phyloP scores from a whole-genome alignment of 2,113 vertebrate genomes.

The Probosciger aterrimus region DNA sequence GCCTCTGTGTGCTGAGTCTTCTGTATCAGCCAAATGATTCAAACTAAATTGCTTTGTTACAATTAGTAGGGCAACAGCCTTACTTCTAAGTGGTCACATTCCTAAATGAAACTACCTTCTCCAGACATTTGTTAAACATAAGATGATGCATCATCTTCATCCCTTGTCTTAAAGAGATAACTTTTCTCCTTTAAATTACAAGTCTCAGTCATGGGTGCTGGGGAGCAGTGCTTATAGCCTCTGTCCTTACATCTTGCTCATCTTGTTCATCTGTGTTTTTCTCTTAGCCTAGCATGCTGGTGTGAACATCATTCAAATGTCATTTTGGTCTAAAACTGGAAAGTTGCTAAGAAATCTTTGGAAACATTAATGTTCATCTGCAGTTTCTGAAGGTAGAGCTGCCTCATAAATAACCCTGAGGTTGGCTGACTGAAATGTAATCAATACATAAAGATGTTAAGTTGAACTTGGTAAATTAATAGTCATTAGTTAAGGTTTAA shows the following conservation, averaged over 20 bases:
- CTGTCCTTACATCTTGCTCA: background rate
- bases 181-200: background rate
- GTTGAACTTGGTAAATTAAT: background rate
- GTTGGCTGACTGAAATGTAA: background rate
- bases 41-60: background rate
- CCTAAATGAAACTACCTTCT: background rate
- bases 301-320: background rate
- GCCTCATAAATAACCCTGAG: background rate
- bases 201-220: background rate
- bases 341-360: background rate
- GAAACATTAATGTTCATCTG: background rate
- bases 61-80: background rate
- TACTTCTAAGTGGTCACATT: background rate
- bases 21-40: background rate
- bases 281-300: background rate
- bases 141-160: background rate
- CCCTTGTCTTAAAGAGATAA: background rate
- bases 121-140: background rate
- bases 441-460: background rate
- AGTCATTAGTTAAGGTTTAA: background rate
- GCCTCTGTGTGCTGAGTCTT: background rate
- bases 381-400: background rate
- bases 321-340: background rate
- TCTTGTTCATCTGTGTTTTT: background rate
- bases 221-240: background rate